Evolutionary conservation across 2,888 invertebrate species (phyloP), one percentile per base, ranked within the genome.

Genomic region (Pasiphila rectangulata): DNA sequence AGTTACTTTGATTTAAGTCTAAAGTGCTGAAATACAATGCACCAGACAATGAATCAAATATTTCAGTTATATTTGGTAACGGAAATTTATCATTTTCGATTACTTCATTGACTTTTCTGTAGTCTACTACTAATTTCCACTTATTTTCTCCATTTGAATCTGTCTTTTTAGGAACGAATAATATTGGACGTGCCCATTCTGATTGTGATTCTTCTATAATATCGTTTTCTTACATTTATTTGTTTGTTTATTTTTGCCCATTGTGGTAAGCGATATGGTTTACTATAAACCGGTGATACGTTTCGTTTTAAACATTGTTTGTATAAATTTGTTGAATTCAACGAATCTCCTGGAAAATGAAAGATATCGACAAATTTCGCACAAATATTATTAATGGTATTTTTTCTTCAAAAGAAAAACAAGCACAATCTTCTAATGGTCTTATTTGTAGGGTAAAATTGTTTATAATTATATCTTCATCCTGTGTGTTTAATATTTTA

Each of bases 81-180:
- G 57, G 54, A 16, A 55, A 58, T 41, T 51, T 56, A 17, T 56
- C 54, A 35, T 54, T 46, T 2, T 41, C 6, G 20, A 57, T 46
- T 5, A 1, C 4, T 7, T 61, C 36, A 46, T 54, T 57, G 7
- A 57, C 4, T 36, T 56, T 53, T 6, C 57, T 13, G 12, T 45
- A 58, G 30, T 57, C 57, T 0, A 58, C 38, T 4, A 61, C 62
- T 10, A 61, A 24, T 1, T 61, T 29, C 57, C 61, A 64, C 25
- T 59, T 59, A 29, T 55, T 50, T 3, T 45, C 17, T 5, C 32
- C 38, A 15, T 15, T 17, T 6, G 19, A 4, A 20, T 54, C 45
- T 9, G 12, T 7, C 15, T 57, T 61, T 45, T 60, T 63, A 0
- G 61, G 63, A 4, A 62, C 62, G 21, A 62, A 12, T 4, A 55